These are phyloP conservation scores for Anableps anableps DNA, from an alignment of 2,797 vertebrate genomes.

Conservation along the genomic window DNA sequence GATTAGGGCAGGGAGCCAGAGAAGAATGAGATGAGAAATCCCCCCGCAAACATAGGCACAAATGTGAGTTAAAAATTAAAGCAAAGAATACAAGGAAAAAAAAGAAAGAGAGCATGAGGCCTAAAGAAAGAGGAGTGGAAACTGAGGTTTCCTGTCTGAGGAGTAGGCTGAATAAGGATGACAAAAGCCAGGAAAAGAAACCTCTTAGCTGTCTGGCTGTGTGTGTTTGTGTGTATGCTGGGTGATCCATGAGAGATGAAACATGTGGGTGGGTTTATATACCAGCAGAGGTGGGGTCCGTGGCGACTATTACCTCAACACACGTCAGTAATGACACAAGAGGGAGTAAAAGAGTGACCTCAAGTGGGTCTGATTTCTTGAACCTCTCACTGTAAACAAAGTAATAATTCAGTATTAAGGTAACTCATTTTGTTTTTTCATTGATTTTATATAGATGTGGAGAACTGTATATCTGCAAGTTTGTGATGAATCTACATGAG, in stretches of 20 bases:
- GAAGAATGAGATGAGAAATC: constrained; percentile 12
- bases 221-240: constrained; percentile 57
- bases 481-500: neutral
- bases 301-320: constrained; percentile 51
- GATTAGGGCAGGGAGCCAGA: neutral
- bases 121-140: constrained; percentile 77
- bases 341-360: constrained; percentile 27
- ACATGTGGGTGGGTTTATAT: constrained; percentile 40
- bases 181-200: constrained; percentile 58
- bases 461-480: neutral
- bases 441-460: neutral
- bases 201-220: constrained; percentile 63
- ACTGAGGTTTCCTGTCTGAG: constrained; percentile 86
- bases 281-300: constrained; percentile 68
- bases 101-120: constrained; percentile 60
- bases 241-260: constrained; percentile 48
- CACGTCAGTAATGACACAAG: constrained; percentile 59
- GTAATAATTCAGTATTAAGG: neutral
- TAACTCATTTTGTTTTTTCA: neutral
- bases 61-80: constrained; percentile 40
- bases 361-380: constrained; percentile 13
- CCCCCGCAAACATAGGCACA: neutral
- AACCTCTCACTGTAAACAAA: neutral
- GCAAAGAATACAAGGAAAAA: constrained; percentile 37
- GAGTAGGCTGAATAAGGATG: constrained; percentile 72